Conservation (phyloP, 2,113 vertebrate genomes). For the Corythoichthys haematopterus region DNA sequence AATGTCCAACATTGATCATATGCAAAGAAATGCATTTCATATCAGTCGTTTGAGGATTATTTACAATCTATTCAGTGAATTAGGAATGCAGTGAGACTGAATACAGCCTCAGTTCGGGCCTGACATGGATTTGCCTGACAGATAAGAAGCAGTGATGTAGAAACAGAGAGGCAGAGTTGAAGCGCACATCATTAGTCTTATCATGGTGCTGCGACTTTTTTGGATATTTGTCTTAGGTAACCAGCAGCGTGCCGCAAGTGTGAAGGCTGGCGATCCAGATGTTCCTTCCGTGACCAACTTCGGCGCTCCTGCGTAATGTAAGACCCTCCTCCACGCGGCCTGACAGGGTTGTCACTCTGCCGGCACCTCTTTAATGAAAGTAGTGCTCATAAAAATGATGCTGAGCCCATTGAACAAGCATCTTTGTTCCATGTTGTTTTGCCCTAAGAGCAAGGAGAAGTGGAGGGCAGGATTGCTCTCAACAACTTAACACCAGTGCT, state of each 20-base stretch:
- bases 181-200: slow-evolving; percentile 28
- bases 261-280: slow-evolving; percentile 40
- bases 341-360: slow-evolving; percentile 49
- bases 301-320: slow-evolving; percentile 31
- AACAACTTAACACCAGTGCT: slow-evolving; percentile 50
- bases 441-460: slow-evolving; percentile 22
- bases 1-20: slow-evolving; percentile 9
- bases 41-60: slow-evolving; percentile 20
- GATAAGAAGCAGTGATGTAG: slow-evolving; percentile 26
- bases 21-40: slow-evolving; percentile 22
- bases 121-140: slow-evolving; percentile 47
- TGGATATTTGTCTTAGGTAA: slow-evolving; percentile 13
- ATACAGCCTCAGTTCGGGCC: slow-evolving; percentile 30
- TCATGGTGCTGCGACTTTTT: background rate
- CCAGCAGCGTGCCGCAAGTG: slow-evolving; percentile 10
- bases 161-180: slow-evolving; percentile 30
- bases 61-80: slow-evolving; percentile 29
- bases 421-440: slow-evolving; percentile 40
- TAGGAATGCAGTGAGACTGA: slow-evolving; percentile 40
- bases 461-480: slow-evolving; percentile 27
- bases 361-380: slow-evolving; percentile 63
- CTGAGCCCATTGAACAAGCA: slow-evolving; percentile 49
- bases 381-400: slow-evolving; percentile 41
- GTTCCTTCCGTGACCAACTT: slow-evolving; percentile 22
- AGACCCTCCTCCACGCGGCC: background rate